Conservation (phyloP, 2,888 invertebrate species). For the Limnephilus auricula region DNA sequence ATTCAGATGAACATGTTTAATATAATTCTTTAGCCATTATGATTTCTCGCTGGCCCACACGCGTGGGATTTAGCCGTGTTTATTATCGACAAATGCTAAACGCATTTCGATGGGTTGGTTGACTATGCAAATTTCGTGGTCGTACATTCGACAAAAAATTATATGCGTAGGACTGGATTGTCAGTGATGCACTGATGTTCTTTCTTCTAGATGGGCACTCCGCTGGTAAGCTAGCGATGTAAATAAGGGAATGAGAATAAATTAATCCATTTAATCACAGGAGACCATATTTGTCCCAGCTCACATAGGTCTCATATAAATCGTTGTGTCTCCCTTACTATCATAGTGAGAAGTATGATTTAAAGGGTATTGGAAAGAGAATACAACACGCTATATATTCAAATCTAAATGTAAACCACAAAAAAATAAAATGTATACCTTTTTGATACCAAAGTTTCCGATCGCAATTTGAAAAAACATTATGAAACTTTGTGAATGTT, state of each 20-base stretch:
- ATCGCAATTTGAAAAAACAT: too few species aligned
- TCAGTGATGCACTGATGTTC: neutral
- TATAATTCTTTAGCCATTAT: neutral
- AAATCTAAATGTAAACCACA: too few species aligned
- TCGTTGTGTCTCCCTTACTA: too few species aligned
- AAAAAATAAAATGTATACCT: too few species aligned
- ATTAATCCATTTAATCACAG: too few species aligned
- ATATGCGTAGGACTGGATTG: slow-evolving; percentile 33
- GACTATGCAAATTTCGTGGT: slow-evolving; percentile 11
- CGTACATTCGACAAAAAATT: neutral
- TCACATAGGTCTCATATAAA: too few species aligned
- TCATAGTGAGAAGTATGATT: too few species aligned
- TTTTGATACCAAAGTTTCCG: too few species aligned
- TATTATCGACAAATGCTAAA: neutral
- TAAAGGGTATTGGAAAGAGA: too few species aligned
- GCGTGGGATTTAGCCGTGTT: neutral
- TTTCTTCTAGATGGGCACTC: neutral
- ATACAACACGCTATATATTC: too few species aligned
- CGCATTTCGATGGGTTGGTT: slow-evolving; percentile 6
- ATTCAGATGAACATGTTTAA: slow-evolving; percentile 2
- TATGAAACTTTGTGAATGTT: too few species aligned
- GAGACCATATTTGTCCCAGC: too few species aligned
- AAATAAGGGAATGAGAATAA: neutral
- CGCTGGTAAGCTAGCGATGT: neutral
- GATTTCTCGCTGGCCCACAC: neutral